Evolutionary conservation across 2,113 vertebrate genomes (phyloP), one percentile per base, ranked within the genome.

Genomic region (Pholis gunnellus): DNA sequence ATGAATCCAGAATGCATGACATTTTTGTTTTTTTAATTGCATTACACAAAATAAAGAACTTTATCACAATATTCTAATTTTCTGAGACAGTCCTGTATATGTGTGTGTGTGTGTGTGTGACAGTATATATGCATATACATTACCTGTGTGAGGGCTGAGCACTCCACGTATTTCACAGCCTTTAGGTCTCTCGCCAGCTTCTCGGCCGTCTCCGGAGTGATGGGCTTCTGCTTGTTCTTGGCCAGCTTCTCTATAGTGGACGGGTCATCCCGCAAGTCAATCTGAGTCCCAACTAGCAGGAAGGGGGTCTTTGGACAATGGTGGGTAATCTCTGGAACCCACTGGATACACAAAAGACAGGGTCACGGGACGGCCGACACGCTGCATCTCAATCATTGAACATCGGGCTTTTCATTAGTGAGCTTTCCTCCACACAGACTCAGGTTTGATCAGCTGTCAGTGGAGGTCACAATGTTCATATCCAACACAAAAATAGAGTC

Each of bases 221-320:
- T 99, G 72, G 98, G 98, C 91, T 99, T 99, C 92, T 99, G 98
- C 97, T 99, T 99, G 94, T 99, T 99, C 96, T 99, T 99, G 83
- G 98, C 98, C 93, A 99, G 97, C 90, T 99, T 99, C 95, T 99
- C 98, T 94, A 99, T 99, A 84, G 98, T 99, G 74, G 98, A 99
- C 0, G 98, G 98, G 89, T 99, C 98, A 86, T 99, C 98, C 94
- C 98, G 95, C 94, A 99, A 93, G 93, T 99, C 98, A 81, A 99
- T 99, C 90, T 99, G 98, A 83, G 98, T 99, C 82, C 98, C 98
- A 72, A 99, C 98, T 87, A 99, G 96, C 94, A 99, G 96, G 95
- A 99, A 99, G 87, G 98, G 98, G 69, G 98, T 99, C 97, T 99
- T 99, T 96, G 95, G 95, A 96, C 95, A 96, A 87, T 96, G 95